phyloP scores from a whole-genome alignment of 2,113 vertebrate species.

The Apistogramma diplotaenia region DNA sequence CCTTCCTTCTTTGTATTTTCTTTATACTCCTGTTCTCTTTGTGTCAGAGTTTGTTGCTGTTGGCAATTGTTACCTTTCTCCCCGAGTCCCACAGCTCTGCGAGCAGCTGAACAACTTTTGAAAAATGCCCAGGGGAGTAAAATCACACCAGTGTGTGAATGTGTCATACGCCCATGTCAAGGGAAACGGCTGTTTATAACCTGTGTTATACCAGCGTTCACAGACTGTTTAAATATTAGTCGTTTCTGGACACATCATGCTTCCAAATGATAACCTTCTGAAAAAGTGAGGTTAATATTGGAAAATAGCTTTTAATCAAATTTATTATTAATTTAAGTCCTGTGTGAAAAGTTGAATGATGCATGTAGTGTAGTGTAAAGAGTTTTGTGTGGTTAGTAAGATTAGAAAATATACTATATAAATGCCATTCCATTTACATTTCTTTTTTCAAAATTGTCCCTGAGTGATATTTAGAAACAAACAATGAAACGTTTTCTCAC shows the following conservation, averaged over 20 bases:
- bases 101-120: constrained; percentile 21
- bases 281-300: background rate
- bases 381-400: background rate
- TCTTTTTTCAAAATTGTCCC: background rate
- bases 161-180: constrained; percentile 7
- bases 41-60: constrained; percentile 12
- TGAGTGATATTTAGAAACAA: background rate
- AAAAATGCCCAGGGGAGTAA: constrained; percentile 16
- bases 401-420: background rate
- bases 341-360: background rate
- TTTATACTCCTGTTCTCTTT: background rate
- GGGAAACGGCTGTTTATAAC: constrained; percentile 5
- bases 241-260: background rate
- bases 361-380: background rate
- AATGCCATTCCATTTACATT: background rate
- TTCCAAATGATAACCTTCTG: background rate
- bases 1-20: constrained; percentile 6
- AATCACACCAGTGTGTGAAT: constrained; percentile 4
- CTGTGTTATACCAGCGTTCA: background rate
- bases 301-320: background rate
- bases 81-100: background rate
- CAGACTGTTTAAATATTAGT: background rate
- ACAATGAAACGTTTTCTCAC: background rate
- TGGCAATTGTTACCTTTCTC: constrained; percentile 24
- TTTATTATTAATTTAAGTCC: no score